These are phyloP conservation scores for Crotalus helleri DNA, from an alignment of 2,113 vertebrate genomes.

Conservation along the genomic window DNA sequence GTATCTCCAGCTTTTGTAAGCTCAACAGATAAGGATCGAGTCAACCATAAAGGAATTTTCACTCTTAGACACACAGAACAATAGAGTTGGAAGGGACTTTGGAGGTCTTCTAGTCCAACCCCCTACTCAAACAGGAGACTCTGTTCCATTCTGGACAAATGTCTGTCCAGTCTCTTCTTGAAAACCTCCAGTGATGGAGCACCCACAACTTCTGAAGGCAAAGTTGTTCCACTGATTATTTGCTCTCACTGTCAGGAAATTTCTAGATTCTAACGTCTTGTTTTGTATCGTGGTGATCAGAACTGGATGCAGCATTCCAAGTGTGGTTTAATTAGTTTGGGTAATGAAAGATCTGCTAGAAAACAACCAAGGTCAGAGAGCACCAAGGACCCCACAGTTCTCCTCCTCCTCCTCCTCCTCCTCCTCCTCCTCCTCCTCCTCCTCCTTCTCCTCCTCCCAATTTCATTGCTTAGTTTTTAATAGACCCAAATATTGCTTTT, in stretches of 20 bases:
- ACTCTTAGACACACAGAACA: neutral
- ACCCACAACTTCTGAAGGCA: neutral
- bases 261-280: neutral
- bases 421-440: too few relatives aligned
- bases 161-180: neutral
- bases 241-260: neutral
- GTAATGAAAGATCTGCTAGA: too few relatives aligned
- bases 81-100: neutral
- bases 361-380: too few relatives aligned
- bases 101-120: neutral
- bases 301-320: neutral
- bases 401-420: too few relatives aligned
- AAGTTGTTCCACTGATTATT: neutral
- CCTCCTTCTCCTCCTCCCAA: too few relatives aligned
- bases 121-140: neutral
- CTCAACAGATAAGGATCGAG: neutral
- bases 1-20: neutral
- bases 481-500: neutral
- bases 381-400: too few relatives aligned
- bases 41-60: neutral
- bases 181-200: neutral
- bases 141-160: too few relatives aligned
- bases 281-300: neutral
- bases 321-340: neutral
- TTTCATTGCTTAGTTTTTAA: neutral